Evolutionary conservation across 2,113 vertebrate genomes (phyloP).

Genomic region (Pelusios castaneus): DNA sequence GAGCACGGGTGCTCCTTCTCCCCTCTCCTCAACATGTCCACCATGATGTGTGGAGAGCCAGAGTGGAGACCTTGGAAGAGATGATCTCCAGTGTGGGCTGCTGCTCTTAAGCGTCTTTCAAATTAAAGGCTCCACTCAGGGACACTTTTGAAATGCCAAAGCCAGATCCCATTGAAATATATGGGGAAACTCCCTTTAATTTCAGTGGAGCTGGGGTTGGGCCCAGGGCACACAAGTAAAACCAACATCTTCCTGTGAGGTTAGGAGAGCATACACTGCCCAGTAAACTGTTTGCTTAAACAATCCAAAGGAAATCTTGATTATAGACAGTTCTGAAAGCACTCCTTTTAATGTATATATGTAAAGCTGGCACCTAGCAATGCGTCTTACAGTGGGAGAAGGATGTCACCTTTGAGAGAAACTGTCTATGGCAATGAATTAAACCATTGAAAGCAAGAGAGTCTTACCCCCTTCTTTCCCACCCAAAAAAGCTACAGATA

Average conservation of each 20-base stretch:
- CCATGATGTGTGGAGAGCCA: background rate
- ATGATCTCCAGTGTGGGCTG: background rate
- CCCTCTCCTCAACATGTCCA: background rate
- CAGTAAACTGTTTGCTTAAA: background rate
- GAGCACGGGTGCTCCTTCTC: background rate
- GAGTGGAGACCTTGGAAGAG: background rate
- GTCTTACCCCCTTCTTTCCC: background rate
- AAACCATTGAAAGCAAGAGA: background rate
- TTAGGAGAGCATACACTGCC: background rate
- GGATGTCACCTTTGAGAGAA: background rate
- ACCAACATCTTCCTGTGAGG: background rate
- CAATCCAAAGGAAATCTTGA: background rate
- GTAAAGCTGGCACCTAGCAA: background rate
- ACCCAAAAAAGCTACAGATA: background rate
- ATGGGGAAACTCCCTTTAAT: background rate
- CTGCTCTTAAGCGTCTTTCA: background rate
- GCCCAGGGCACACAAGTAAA: background rate
- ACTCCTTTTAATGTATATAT: background rate
- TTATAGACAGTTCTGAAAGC: background rate
- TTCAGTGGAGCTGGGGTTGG: background rate
- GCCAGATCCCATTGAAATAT: background rate
- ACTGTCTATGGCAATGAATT: background rate
- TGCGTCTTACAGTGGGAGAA: background rate
- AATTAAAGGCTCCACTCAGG: background rate
- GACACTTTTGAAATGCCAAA: background rate